A percentile compares a stretch with the other conserved stretches of the same genome.
Conservation (phyloP, 2,113 vertebrate species). For the Isurus oxyrinchus region DNA sequence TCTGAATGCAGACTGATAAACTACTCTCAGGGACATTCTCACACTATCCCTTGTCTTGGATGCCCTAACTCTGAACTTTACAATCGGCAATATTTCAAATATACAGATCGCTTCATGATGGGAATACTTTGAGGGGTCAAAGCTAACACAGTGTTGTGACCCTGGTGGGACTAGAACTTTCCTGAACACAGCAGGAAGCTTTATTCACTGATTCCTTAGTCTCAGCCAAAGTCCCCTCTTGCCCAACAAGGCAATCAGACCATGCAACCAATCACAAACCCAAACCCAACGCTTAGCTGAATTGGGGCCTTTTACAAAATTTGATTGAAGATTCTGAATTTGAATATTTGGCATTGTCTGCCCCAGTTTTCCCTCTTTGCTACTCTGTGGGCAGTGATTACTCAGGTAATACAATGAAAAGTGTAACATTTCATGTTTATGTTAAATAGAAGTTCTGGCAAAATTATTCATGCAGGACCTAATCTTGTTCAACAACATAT, state of each 20-base stretch:
- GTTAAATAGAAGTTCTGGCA: conserved; percentile 24
- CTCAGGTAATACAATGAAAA: conserved; percentile 17
- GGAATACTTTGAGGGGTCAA: not conserved
- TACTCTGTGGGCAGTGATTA: not conserved
- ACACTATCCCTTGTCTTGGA: not conserved
- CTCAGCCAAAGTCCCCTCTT: not conserved
- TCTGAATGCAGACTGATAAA: not conserved
- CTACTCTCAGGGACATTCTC: not conserved
- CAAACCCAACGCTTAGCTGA: not conserved
- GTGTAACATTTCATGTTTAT: conserved; percentile 30
- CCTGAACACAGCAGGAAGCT: not conserved
- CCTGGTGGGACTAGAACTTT: not conserved
- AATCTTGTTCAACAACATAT: conserved; percentile 24
- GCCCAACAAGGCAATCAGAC: not conserved
- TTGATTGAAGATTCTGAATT: conserved; percentile 25
- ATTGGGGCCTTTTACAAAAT: not conserved
- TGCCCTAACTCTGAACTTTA: not conserved
- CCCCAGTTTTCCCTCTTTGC: not conserved
- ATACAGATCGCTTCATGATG: not conserved
- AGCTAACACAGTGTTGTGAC: not conserved
- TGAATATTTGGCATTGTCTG: not conserved
- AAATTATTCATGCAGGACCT: conserved; percentile 11
- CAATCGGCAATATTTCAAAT: not conserved
- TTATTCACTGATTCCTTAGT: not conserved
- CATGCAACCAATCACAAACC: not conserved